Evolutionary conservation across 1,140 invertebrate genomes (phyloP).

Genomic region (Melitaea cinxia): DNA sequence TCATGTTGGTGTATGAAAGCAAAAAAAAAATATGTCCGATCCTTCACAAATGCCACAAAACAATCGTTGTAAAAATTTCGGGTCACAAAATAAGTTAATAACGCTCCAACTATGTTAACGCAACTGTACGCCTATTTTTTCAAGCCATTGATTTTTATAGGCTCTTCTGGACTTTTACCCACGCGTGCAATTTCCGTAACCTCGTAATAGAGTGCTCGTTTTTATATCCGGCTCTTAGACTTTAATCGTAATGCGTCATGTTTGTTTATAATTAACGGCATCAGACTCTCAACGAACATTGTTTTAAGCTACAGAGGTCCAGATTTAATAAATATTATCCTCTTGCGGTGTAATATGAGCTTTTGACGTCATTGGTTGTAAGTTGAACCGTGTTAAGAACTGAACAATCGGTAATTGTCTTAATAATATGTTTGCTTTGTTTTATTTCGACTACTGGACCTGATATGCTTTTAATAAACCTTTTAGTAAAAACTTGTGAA

Average conservation of each 20-base stretch:
- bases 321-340: conserved; percentile 66
- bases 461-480: no score
- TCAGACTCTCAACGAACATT: conserved; percentile 66
- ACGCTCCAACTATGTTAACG: conserved; percentile 35
- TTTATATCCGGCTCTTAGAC: conserved; percentile 25
- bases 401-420: conserved; percentile 67
- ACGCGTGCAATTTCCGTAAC: conserved; percentile 41
- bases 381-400: conserved; percentile 40
- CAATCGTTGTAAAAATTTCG: conserved; percentile 28
- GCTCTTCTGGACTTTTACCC: conserved; percentile 38
- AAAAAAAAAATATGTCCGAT: background rate
- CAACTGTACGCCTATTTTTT: conserved; percentile 42
- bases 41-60: conserved; percentile 13
- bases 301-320: conserved; percentile 54
- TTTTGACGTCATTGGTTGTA: conserved; percentile 54
- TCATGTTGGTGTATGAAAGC: background rate
- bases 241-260: conserved; percentile 48
- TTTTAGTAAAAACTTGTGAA: no score
- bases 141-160: conserved; percentile 52
- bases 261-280: conserved; percentile 76
- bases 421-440: conserved; percentile 29
- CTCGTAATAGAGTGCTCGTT: conserved; percentile 30
- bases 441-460: no score
- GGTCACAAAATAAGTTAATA: conserved; percentile 32
- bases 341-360: conserved; percentile 62